These are phyloP conservation scores for Zaprionus lineosus DNA, from an alignment of 2,888 invertebrate genomes.

Conservation along the genomic window DNA sequence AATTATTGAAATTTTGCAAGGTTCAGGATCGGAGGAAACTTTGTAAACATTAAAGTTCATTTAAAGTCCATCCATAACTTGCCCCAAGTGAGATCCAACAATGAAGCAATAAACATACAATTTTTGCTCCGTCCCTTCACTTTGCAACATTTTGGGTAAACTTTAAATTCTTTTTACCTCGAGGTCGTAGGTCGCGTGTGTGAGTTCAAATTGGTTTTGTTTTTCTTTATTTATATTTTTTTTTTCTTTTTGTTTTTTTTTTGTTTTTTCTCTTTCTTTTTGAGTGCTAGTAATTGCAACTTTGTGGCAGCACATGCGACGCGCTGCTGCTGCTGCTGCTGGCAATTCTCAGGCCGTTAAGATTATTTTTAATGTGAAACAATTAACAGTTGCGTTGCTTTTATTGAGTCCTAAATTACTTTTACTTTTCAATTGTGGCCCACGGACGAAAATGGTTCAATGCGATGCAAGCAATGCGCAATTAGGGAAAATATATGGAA, in stretches of 20 bases:
- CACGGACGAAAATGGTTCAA: constrained; percentile 45
- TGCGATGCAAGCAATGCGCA: constrained; percentile 32
- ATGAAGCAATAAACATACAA: too few species aligned
- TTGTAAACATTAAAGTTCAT: too few species aligned
- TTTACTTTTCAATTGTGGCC: constrained; percentile 60
- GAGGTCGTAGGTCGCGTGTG: constrained; percentile 10
- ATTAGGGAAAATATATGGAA: constrained; percentile 7
- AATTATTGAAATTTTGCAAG: too few species aligned
- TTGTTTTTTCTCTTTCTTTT: too few species aligned
- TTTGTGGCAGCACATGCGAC: constrained; percentile 25
- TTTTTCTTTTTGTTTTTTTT: too few species aligned
- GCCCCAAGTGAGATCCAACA: too few species aligned
- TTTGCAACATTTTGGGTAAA: too few species aligned
- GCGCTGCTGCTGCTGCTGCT: constrained; percentile 9
- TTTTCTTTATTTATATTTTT: too few species aligned
- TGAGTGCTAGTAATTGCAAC: constrained; percentile 30
- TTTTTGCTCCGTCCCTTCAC: too few species aligned
- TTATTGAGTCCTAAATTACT: constrained; percentile 69
- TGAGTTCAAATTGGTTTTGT: constrained; percentile 35
- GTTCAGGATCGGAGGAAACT: too few species aligned
- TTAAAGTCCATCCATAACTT: too few species aligned
- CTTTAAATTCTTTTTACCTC: too few species aligned
- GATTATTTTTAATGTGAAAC: constrained; percentile 43
- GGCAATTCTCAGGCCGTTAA: constrained; percentile 39
- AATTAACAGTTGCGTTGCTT: constrained; percentile 38